phyloP scores from a whole-genome alignment of 2,797 vertebrate species.

The Stomatorhinus walkeri region DNA sequence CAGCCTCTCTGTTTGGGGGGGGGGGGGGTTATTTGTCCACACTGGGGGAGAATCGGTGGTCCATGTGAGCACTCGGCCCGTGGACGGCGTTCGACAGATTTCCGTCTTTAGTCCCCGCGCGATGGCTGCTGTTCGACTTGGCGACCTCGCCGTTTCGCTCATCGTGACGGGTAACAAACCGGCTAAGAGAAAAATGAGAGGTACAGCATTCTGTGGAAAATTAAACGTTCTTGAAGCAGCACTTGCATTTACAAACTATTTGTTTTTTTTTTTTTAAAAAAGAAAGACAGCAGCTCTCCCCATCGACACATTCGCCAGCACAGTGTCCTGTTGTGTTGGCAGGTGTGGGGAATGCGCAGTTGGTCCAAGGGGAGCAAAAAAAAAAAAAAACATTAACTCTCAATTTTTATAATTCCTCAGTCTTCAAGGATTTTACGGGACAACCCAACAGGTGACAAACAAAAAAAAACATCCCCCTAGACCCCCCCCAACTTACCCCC shows the following conservation, averaged over 20 bases:
- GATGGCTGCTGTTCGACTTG: constrained; percentile 35
- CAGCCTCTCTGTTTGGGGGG: background rate
- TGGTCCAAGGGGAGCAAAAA: constrained; percentile 46
- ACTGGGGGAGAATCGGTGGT: background rate
- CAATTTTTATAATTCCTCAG: constrained; percentile 33
- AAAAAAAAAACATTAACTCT: constrained; percentile 11
- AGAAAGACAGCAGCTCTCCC: constrained; percentile 58
- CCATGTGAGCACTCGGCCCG: background rate
- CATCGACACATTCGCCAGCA: background rate
- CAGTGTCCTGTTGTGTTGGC: background rate
- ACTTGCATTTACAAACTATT: constrained; percentile 39
- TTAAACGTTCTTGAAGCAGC: constrained; percentile 45
- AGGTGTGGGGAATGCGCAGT: constrained; percentile 53
- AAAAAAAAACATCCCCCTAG: background rate
- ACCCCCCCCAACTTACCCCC: background rate
- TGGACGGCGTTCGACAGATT: background rate
- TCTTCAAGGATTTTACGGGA: constrained; percentile 39
- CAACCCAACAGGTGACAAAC: constrained; percentile 23
- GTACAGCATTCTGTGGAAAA: constrained; percentile 55
- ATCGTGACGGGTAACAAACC: constrained; percentile 30
- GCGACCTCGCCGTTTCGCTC: constrained; percentile 27
- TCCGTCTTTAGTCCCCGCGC: constrained; percentile 35
- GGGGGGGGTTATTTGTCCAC: background rate
- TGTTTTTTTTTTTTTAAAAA: background rate
- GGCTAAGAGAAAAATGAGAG: constrained; percentile 30